Evolutionary conservation across 2,113 vertebrate species (phyloP).

Genomic region (Oncorhynchus clarkii): DNA sequence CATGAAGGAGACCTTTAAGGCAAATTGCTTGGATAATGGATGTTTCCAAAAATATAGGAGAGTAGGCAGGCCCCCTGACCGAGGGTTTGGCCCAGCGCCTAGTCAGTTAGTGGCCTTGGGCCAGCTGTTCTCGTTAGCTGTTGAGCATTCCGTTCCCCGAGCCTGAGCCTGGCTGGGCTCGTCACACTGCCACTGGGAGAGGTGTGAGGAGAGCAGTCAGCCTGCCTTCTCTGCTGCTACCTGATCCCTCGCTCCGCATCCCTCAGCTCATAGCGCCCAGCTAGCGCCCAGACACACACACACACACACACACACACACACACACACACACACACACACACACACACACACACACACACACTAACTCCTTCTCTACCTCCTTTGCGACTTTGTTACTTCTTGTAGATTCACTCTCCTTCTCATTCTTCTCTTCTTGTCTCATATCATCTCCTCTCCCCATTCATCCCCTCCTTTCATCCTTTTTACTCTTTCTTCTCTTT

Average conservation of each 20-base stretch:
- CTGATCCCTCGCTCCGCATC: conserved; percentile 33
- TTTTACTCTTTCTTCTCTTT: background rate
- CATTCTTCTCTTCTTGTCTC: conserved; percentile 18
- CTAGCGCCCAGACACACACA: background rate
- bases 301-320: background rate
- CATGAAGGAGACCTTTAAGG: conserved; percentile 56
- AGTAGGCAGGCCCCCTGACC: conserved; percentile 59
- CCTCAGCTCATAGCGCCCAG: conserved; percentile 37
- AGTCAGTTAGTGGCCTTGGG: background rate
- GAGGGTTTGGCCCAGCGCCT: conserved; percentile 62
- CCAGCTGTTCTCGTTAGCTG: conserved; percentile 45
- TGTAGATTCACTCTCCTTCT: conserved; percentile 16
- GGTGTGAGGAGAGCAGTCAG: conserved; percentile 57
- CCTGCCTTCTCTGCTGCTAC: conserved; percentile 49
- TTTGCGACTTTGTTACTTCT: conserved; percentile 15
- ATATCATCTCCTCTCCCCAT: conserved; percentile 4
- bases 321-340: too few relatives aligned
- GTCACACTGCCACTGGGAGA: conserved; percentile 34
- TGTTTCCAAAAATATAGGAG: conserved; percentile 72
- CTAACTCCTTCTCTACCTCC: background rate
- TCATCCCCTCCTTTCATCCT: background rate
- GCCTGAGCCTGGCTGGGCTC: conserved; percentile 25
- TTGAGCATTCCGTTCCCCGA: conserved; percentile 30
- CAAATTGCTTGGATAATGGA: conserved; percentile 71
- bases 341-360: background rate